Percentiles rank a stretch among this genome's conserved stretches.
These are phyloP conservation scores for Eulemur mongoz DNA, from an alignment of 2,797 vertebrate species.

Conservation along the genomic window DNA sequence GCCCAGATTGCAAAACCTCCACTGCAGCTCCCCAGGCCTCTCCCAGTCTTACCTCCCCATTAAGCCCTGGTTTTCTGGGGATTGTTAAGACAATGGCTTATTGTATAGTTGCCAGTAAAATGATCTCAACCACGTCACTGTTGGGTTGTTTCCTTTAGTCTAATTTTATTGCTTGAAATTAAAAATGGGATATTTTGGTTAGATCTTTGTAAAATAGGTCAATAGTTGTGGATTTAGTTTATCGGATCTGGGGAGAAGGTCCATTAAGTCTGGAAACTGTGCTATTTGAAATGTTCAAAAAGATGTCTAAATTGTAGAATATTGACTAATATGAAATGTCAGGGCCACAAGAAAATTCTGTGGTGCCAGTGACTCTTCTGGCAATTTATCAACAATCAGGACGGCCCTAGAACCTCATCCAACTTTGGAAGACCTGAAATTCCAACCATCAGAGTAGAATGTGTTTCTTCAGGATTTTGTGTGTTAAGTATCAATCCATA, in stretches of 20 bases:
- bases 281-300: constrained; percentile 28
- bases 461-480: not conserved
- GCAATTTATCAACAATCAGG: not conserved
- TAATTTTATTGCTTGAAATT: not conserved
- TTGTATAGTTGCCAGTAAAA: not conserved
- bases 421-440: constrained; percentile 19
- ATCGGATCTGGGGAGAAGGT: not conserved
- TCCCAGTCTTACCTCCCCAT: not conserved
- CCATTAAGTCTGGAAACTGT: not conserved
- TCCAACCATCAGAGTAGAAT: not conserved
- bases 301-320: not conserved
- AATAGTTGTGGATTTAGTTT: not conserved
- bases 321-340: not conserved
- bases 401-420: not conserved
- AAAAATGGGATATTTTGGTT: not conserved
- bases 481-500: not conserved
- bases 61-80: not conserved
- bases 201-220: not conserved
- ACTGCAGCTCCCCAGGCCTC: not conserved
- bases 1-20: not conserved
- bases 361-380: not conserved
- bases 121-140: not conserved
- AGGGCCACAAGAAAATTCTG: not conserved
- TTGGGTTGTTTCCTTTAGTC: not conserved
- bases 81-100: not conserved